Conservation (phyloP, 2,888 invertebrate species). For the Tupiocoris notatus region DNA sequence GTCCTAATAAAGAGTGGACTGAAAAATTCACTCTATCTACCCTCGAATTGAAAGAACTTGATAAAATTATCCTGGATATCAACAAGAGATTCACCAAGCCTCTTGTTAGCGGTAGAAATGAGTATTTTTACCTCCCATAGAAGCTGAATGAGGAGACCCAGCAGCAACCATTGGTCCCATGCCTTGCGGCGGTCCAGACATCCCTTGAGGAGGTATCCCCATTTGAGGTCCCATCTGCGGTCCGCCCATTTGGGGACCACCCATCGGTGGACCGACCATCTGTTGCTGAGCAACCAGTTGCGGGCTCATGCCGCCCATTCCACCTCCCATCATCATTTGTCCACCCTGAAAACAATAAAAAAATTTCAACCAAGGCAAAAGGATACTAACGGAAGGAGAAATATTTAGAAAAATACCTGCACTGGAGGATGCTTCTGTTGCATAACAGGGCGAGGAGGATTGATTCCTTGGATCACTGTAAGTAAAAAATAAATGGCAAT, state of each 20-base stretch:
- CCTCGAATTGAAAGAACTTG: too few relatives aligned
- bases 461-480: constrained; percentile 69
- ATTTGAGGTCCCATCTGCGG: constrained; percentile 12
- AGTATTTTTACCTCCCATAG: constrained; percentile 14
- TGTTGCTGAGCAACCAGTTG: constrained; percentile 28
- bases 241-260: not conserved
- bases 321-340: constrained; percentile 53
- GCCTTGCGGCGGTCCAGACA: constrained; percentile 27
- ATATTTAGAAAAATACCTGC: constrained; percentile 39
- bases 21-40: too few relatives aligned
- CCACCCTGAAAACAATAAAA: constrained; percentile 35
- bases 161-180: constrained; percentile 25
- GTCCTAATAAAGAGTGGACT: too few relatives aligned
- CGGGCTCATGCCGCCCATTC: constrained; percentile 46
- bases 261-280: constrained; percentile 1
- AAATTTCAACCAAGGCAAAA: too few relatives aligned
- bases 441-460: constrained; percentile 62
- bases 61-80: too few relatives aligned
- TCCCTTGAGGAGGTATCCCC: constrained; percentile 13
- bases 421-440: constrained; percentile 63
- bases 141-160: constrained; percentile 26
- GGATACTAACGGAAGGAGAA: too few relatives aligned
- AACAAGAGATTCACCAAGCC: too few relatives aligned
- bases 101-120: not conserved
- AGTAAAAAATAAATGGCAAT: too few relatives aligned